Base-by-base conservation (phyloP, 2,797 vertebrate species). In the Microctenopoma stevenorrisi region DNA sequence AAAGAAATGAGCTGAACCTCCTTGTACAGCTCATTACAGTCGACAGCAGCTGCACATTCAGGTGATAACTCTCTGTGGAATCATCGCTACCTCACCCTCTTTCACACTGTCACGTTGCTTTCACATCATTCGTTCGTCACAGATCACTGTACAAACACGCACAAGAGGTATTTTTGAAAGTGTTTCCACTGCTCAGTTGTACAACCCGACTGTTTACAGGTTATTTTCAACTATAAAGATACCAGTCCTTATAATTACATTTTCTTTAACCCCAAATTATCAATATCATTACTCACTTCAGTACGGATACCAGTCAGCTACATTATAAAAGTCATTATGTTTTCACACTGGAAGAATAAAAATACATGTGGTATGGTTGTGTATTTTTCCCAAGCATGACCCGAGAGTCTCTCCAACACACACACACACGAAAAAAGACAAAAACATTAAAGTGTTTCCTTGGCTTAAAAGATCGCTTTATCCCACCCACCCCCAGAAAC, bases 401-500 rank as follows among this genome's bases (percentile, higher is more conserved):
- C 51, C 43, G 42, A 62, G 73, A 35, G 50, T 10, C 33, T 30
- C 53, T 35, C 33, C 33, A 43, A 61, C 9, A 67, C 22, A 40
- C 18, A 18, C 22, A 22, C 22, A 22, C 22, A 22, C 22, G 30
- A 30, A 9, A 61, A 35, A 50, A 7, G 52, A 10, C 4, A 25
- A 48, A 22, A 43, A 30, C 44, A 47, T n/a, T 3, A n/a, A 13
- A 22, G 22, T 16, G 18, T 74, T 82, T 77, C 51, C 28, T 66
- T 72, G 67, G 61, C 66, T 68, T 46, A 16, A 69, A 76, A 70
- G 53, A 47, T 56, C 37, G 15, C 57, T 35, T 25, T 1, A 9
- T 26, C 35, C 10, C 59, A 56, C 66, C 62, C 60, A 38, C 65
- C 57, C 52, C 38, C 46, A 81, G 82, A 79, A 79, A 71, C 74